Evolutionary conservation across 1,140 invertebrate genomes (phyloP), one percentile per base, ranked within the genome.

Genomic region (Copidosoma floridanum): DNA sequence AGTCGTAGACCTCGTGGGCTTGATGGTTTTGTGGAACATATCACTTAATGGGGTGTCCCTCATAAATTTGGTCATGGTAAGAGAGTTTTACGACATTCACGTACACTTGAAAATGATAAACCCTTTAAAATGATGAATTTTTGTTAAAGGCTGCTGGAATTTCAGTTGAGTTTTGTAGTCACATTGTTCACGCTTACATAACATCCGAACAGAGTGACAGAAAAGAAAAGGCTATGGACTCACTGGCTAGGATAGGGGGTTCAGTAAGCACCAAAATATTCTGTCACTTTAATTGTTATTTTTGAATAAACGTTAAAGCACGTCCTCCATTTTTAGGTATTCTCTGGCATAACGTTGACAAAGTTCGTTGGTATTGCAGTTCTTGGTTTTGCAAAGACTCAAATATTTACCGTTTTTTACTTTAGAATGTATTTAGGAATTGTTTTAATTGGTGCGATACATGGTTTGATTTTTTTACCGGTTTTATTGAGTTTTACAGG

Each of bases 361-460:
- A 98, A 98, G 81, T 94, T 98, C 74, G 93, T 90, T 43, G 97
- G 97, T 37, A 96, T 99, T 71, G 84, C 97, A 55, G 93, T 99
- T 24, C 81, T 99, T 44, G 94, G 88, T 6, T 97, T 98, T 79
- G 94, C 96, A 1, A 95, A 97, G 73, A 97, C 93, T 62, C 94
- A 97, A 83, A 94, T 99, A 50, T 99, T 99, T 82, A 84, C 89
- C 83, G 91, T 98, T 67, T 98, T 97, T 79, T 98, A 98, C 83
- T 99, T 98, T 82, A 86, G 95, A 67, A 99, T 99, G 97, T 99
- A 98, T 77, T 81, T 98, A 68, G 92, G 93, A 52, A 98, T 99
- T 68, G 95, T 99, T 23, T 65, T 98, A 41, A 91, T 96, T 75
- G 97, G 97, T 26, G 95, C 95, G 14, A 85, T 91, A 1, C 96